These are phyloP conservation scores for Molorchus minor DNA, from an alignment of 2,888 invertebrate genomes.

Conservation along the genomic window DNA sequence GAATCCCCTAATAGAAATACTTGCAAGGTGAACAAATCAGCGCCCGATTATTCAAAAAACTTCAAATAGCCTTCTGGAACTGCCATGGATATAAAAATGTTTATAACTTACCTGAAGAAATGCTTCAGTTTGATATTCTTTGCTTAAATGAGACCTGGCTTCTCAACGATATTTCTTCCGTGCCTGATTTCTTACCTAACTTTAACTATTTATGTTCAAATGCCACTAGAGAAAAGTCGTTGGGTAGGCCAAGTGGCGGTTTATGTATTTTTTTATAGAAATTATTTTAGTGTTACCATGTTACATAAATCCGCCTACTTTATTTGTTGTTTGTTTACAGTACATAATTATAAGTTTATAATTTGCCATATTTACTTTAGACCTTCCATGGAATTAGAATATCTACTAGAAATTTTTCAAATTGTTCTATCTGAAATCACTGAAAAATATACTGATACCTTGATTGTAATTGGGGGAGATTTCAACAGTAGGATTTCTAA, in stretches of 20 bases:
- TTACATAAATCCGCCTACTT: not conserved
- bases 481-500: not conserved
- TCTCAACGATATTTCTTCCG: not conserved
- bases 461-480: not conserved
- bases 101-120: not conserved
- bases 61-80: constrained; percentile 6
- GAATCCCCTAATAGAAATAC: not conserved
- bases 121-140: not conserved
- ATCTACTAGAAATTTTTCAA: not conserved
- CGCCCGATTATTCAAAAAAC: constrained; percentile 5
- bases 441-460: not conserved
- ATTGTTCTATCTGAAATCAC: not conserved
- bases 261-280: too few relatives aligned
- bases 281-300: not conserved
- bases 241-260: too few relatives aligned
- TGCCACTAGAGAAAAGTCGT: constrained; percentile 4
- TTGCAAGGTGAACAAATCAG: not conserved
- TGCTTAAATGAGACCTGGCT: constrained; percentile 12
- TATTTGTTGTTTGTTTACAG: not conserved
- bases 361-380: not conserved
- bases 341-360: not conserved
- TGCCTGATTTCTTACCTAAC: constrained; percentile 1
- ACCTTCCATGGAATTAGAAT: not conserved
- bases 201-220: not conserved
- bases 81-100: constrained; percentile 6